Evolutionary conservation across 2,113 vertebrate genomes (phyloP).

Genomic region (Pterocles burchelli): DNA sequence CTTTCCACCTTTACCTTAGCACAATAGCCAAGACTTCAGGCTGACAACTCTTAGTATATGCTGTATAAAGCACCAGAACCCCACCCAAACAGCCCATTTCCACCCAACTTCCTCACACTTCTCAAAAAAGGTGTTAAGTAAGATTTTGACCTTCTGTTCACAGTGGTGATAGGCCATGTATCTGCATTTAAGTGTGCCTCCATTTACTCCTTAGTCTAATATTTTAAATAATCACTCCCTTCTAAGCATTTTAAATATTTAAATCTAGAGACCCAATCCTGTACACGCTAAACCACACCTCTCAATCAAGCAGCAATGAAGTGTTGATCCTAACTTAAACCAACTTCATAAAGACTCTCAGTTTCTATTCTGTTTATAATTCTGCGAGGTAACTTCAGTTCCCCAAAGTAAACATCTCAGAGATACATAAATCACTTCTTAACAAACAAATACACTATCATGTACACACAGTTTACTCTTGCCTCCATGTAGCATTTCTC

Average conservation of each 20-base stretch:
- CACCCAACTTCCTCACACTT: background rate
- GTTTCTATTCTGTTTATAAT: background rate
- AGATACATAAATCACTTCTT: background rate
- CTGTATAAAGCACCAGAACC: background rate
- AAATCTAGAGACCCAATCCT: background rate
- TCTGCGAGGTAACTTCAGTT: background rate
- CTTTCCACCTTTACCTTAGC: background rate
- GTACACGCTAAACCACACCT: background rate
- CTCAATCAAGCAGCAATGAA: background rate
- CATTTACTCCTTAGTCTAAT: background rate
- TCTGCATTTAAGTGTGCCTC: background rate
- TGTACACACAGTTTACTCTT: background rate
- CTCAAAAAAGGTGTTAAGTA: background rate
- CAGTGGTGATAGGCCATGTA: background rate
- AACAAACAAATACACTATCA: background rate
- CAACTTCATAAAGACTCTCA: background rate
- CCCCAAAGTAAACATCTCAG: slow-evolving; percentile 34
- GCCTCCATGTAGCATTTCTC: slow-evolving; percentile 17
- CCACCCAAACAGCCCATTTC: background rate
- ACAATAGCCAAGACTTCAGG: background rate
- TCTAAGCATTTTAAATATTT: background rate
- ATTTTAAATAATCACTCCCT: background rate
- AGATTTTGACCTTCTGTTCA: background rate
- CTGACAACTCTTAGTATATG: background rate
- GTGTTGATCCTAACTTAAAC: background rate